phyloP scores from a whole-genome alignment of 2,888 invertebrate genomes.

The Daptonema setosum region DNA sequence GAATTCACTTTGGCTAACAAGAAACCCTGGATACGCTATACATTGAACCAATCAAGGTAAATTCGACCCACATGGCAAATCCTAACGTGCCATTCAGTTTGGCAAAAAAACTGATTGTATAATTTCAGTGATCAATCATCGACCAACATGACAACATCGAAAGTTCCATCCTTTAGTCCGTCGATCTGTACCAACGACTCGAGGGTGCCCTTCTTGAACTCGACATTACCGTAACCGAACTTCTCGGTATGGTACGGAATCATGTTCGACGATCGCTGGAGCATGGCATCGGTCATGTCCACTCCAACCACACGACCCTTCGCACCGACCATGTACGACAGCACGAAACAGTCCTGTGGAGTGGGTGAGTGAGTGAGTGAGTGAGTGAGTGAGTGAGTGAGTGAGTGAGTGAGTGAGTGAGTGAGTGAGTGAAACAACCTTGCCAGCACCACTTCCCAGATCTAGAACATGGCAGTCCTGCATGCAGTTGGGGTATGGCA shows the following conservation, averaged over 20 bases:
- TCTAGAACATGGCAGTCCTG: neutral
- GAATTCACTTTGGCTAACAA: no score
- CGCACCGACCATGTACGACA: neutral
- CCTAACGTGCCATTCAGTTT: no score
- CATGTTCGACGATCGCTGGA: neutral
- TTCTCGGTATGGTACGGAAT: neutral
- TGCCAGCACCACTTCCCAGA: neutral
- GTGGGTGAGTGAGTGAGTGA: no score
- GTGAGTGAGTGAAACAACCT: no score
- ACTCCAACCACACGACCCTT: neutral
- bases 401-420: no score
- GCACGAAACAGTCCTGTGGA: neutral
- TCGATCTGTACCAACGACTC: neutral
- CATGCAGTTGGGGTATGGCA: neutral
- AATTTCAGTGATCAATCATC: no score
- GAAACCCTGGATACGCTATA: no score
- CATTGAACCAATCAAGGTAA: no score
- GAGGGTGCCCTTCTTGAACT: neutral
- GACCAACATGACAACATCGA: neutral
- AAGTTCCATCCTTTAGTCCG: neutral
- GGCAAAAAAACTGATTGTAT: no score
- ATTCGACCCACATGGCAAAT: no score
- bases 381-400: no score
- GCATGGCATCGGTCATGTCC: neutral
- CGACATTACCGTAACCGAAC: neutral